phyloP scores from a whole-genome alignment of 2,797 vertebrate genomes.

The Scarus forsteni region DNA sequence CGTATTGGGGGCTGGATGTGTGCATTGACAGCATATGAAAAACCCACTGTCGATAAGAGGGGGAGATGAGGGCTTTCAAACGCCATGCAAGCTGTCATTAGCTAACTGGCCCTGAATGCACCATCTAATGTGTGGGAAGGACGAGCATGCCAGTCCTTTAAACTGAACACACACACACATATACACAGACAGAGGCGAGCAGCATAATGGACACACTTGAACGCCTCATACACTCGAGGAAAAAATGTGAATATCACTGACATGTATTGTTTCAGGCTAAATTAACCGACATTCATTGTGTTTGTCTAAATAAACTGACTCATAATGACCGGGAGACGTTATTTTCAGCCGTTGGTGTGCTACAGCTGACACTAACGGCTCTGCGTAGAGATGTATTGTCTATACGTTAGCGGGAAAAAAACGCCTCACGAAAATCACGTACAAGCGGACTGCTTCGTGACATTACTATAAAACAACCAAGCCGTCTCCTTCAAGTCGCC shows the following conservation, averaged over 20 bases:
- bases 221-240: constrained; percentile 4
- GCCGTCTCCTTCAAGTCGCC: neutral
- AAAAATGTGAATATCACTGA: constrained; percentile 3
- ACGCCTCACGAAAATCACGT: constrained; percentile 20
- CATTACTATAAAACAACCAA: constrained; percentile 1
- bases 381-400: constrained; percentile 13
- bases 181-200: constrained; percentile 10
- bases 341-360: neutral
- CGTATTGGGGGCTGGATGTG: neutral
- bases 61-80: constrained; percentile 40
- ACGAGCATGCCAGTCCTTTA: constrained; percentile 42
- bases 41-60: constrained; percentile 23
- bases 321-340: neutral
- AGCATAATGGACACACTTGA: constrained; percentile 38
- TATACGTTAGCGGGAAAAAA: constrained; percentile 9
- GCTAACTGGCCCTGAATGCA: constrained; percentile 46
- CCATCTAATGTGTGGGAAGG: constrained; percentile 69
- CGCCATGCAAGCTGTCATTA: constrained; percentile 37
- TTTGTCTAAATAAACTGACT: neutral
- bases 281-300: neutral
- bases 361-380: neutral
- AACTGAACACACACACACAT: constrained; percentile 22
- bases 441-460: constrained; percentile 57
- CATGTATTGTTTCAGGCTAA: neutral
- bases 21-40: constrained; percentile 15